Evolutionary conservation across 2,888 invertebrate genomes (phyloP), one percentile per base, ranked within the genome.

Genomic region (Tetramorium bicarinatum): DNA sequence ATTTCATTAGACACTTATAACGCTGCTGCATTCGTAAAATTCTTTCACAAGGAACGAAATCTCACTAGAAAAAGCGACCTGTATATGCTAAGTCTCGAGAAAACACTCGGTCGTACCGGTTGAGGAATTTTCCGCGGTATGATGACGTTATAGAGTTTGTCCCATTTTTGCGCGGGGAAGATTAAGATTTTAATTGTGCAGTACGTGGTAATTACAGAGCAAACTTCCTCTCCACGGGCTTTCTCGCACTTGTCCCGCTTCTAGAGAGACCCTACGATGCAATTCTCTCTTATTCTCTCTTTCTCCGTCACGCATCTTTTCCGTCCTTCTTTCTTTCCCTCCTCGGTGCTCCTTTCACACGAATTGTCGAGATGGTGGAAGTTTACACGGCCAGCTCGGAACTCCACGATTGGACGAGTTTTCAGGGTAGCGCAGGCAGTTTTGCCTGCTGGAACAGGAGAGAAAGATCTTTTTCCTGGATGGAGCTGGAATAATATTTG

Each of bases 131-230:
- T 80, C 62, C 52, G 75, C 71, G 71, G 80, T 54, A 54, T 69
- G 81, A 66, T 80, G 83, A 82, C 83, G 76, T 83, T 85, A 79
- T 74, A 69, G 67, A 62, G 76, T 82, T 84, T 59, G 83, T 83
- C 72, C 84, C 84, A 86, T 87, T 91, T 89, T 90, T 87, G 77
- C 72, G 52, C 84, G 47, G 82, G 61, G 75, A 84, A 89, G 88
- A 92, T 91, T 91, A 91, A 92, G 92, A 90, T 91, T 92, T 92
- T 92, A 92, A 92, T 92, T 92, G 90, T 87, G 84, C 89, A 87
- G 75, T 79, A 82, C 84, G 79, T 47, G 82, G 85, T 86, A 89
- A 89, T 91, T 90, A 88, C 86, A 80, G 72, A 82, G 72, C 69
- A 85, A 89, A 86, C 85, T 88, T 84, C 86, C 85, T 83, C 82